A percentile compares a stretch with the other conserved stretches of the same genome.
Evolutionary conservation across 2,113 vertebrate species (phyloP).

Genomic region (Monarcha castaneiventris): DNA sequence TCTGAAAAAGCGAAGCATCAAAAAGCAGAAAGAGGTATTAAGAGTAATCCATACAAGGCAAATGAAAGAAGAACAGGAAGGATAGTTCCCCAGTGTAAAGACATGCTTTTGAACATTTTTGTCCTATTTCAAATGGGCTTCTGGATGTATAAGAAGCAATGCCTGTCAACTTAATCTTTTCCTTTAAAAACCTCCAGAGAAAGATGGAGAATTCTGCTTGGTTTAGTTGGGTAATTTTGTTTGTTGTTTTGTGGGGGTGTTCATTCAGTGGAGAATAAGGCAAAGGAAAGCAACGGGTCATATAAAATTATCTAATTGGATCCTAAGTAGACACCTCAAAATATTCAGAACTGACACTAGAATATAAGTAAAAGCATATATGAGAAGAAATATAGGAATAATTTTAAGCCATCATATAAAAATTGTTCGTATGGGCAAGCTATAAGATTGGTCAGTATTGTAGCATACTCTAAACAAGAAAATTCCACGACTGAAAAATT

Average conservation of each 20-base stretch:
- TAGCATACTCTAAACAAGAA: background rate
- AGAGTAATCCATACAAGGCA: background rate
- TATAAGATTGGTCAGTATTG: background rate
- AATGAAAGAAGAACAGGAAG: background rate
- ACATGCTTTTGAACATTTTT: background rate
- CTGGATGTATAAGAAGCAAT: background rate
- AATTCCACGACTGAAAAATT: background rate
- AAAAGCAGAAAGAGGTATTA: background rate
- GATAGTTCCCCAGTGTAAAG: background rate
- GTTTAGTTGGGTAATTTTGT: background rate
- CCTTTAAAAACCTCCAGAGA: background rate
- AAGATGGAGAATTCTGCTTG: background rate
- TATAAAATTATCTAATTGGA: background rate
- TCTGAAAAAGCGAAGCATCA: background rate
- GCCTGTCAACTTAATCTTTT: background rate
- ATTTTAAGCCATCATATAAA: background rate
- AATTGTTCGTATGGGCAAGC: background rate
- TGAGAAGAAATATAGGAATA: background rate
- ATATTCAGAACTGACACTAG: background rate
- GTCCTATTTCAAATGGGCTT: background rate
- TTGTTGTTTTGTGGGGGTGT: rapidly evolving
- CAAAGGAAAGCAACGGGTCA: background rate
- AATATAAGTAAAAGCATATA: background rate
- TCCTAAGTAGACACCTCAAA: background rate
- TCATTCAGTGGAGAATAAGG: background rate